Conservation (phyloP, 2,113 vertebrate genomes). For the Mesocricetus auratus region DNA sequence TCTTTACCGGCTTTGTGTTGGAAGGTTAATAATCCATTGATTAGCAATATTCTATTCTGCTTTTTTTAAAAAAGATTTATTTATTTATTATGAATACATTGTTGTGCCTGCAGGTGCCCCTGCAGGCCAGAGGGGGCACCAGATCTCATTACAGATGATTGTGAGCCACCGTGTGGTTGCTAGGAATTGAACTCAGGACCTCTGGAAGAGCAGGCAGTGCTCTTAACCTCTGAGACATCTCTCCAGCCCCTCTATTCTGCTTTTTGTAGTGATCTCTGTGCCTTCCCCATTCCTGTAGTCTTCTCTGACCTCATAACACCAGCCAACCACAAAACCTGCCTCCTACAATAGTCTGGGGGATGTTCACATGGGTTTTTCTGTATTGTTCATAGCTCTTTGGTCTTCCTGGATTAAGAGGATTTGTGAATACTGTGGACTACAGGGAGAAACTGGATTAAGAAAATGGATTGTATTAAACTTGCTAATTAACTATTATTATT, state of each 20-base stretch:
- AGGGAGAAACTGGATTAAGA: not conserved
- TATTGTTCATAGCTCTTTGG: not conserved
- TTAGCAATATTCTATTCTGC: not conserved
- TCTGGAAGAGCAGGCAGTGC: no score
- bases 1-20: not conserved
- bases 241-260: no score
- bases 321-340: not conserved
- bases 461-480: not conserved
- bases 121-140: no score
- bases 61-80: no score
- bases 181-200: no score
- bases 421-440: not conserved
- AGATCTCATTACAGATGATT: no score
- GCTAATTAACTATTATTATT: conserved; percentile 34
- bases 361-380: not conserved
- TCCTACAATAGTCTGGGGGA: not conserved
- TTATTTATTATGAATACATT: no score
- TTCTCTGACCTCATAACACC: not conserved
- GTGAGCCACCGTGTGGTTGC: no score
- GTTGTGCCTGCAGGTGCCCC: no score
- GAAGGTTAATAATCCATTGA: not conserved
- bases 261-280: not conserved
- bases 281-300: not conserved
- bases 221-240: no score
- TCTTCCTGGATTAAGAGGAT: not conserved